These are phyloP conservation scores for Chaenocephalus aceratus DNA, from an alignment of 2,113 vertebrate species.

Conservation along the genomic window DNA sequence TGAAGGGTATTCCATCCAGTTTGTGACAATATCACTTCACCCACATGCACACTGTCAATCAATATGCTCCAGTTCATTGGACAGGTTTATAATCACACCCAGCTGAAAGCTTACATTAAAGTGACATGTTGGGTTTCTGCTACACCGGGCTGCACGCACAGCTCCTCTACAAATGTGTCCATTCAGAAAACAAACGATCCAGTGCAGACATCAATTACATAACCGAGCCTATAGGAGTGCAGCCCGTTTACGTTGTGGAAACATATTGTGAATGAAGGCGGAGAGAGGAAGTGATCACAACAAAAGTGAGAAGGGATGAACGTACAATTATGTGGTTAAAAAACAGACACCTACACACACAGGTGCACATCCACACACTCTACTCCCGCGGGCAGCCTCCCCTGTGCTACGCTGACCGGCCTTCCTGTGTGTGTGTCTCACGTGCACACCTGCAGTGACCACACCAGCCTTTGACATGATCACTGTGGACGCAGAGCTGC, in stretches of 20 bases:
- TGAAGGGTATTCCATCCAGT: slow-evolving; percentile 42
- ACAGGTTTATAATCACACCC: slow-evolving; percentile 40
- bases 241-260: slow-evolving; percentile 51
- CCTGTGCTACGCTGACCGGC: slow-evolving; percentile 30
- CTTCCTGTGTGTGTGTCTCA: not conserved
- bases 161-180: slow-evolving; percentile 54
- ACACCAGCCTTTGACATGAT: slow-evolving; percentile 45
- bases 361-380: slow-evolving; percentile 44
- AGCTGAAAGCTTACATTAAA: slow-evolving; percentile 39
- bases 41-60: slow-evolving; percentile 64
- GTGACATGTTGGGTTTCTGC: slow-evolving; percentile 33
- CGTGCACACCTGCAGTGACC: slow-evolving; percentile 9
- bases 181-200: slow-evolving; percentile 70
- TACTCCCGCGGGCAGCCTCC: slow-evolving; percentile 27
- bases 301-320: slow-evolving; percentile 32
- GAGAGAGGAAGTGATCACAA: slow-evolving; percentile 40
- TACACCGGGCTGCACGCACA: slow-evolving; percentile 29
- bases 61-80: slow-evolving; percentile 38
- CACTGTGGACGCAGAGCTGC: slow-evolving; percentile 36
- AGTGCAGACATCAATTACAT: slow-evolving; percentile 56
- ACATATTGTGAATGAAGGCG: slow-evolving; percentile 60
- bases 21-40: slow-evolving; percentile 45
- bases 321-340: slow-evolving; percentile 18
- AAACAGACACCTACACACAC: slow-evolving; percentile 22
- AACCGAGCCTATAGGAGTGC: slow-evolving; percentile 67